phyloP scores from a whole-genome alignment of 2,113 vertebrate species.

The Monopterus albus region DNA sequence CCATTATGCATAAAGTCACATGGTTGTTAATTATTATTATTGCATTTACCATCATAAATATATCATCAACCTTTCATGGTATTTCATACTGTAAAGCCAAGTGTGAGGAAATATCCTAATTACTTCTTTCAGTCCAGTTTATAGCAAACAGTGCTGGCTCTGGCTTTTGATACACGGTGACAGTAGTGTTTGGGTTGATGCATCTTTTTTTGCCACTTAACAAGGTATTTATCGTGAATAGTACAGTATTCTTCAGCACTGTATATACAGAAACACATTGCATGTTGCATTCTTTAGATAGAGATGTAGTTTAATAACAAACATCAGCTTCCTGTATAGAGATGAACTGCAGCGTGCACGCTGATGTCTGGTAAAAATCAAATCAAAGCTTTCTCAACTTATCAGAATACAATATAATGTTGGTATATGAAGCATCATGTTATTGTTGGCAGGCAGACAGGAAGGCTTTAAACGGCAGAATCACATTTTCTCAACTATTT shows the following conservation, averaged over 20 bases:
- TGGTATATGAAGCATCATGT: neutral
- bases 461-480: no score
- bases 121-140: conserved; percentile 33
- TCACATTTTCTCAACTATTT: no score
- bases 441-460: neutral
- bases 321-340: neutral
- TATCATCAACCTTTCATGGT: conserved; percentile 31
- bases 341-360: neutral
- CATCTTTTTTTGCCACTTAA: neutral
- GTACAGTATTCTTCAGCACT: neutral
- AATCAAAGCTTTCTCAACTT: neutral
- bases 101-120: conserved; percentile 29
- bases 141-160: conserved; percentile 14
- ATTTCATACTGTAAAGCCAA: conserved; percentile 23
- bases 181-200: conserved; percentile 1
- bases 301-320: no score
- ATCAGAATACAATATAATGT: neutral
- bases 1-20: neutral
- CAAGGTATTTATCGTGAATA: neutral
- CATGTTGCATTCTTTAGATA: neutral
- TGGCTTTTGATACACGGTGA: conserved; percentile 19
- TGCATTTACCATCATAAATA: neutral
- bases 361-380: neutral
- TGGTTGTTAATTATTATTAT: neutral
- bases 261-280: neutral